phyloP scores from a whole-genome alignment of 2,113 vertebrate genomes.

The Lanius ludovicianus region DNA sequence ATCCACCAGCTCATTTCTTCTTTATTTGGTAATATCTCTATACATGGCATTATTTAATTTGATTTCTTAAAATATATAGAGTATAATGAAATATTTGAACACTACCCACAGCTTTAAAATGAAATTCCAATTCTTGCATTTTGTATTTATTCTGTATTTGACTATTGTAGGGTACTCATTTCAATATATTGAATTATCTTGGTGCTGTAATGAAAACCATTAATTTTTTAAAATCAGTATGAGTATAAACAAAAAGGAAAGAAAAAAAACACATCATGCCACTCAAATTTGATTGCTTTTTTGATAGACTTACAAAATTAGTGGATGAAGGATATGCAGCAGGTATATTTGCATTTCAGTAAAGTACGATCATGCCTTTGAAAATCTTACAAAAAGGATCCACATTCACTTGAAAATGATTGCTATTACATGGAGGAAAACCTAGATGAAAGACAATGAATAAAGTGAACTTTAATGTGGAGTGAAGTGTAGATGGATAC shows the following conservation, averaged over 20 bases:
- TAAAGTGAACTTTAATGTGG: not conserved
- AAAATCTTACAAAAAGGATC: not conserved
- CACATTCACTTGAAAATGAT: not conserved
- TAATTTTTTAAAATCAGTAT: constrained; percentile 23
- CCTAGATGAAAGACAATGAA: not conserved
- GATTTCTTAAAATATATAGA: not conserved
- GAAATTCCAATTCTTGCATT: not conserved
- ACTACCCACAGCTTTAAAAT: not conserved
- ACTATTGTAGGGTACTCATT: not conserved
- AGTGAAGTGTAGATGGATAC: not conserved
- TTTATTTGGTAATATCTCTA: not conserved
- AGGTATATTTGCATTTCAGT: constrained; percentile 39
- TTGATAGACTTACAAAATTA: constrained; percentile 51
- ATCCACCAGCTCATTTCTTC: not conserved
- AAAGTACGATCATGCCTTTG: not conserved
- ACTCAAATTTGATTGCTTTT: constrained; percentile 56
- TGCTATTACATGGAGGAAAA: not conserved
- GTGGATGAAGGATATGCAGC: not conserved
- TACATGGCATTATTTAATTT: not conserved
- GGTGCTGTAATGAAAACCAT: constrained; percentile 5
- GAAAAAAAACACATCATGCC: not conserved
- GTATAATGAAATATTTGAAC: constrained; percentile 12
- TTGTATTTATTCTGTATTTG: constrained; percentile 6
- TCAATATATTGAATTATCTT: constrained; percentile 19
- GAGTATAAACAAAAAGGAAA: constrained; percentile 38